Percentiles rank a stretch among this genome's conserved stretches.
Evolutionary conservation across 2,797 vertebrate genomes (phyloP).

Genomic region (Hydrolagus colliei): DNA sequence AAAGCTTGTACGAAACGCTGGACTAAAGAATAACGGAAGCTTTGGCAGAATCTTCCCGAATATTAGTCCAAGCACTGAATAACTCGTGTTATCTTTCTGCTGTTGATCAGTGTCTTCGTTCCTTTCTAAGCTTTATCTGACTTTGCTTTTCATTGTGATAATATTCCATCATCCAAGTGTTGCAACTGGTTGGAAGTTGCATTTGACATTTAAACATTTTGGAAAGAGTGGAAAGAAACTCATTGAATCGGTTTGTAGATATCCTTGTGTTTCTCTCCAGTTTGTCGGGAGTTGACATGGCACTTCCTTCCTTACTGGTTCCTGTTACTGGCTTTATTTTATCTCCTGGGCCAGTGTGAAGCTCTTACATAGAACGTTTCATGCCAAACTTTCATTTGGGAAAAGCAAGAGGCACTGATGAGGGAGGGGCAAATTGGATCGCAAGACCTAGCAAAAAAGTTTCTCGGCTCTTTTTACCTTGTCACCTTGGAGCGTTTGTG

Average conservation of each 20-base stretch:
- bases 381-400: neutral
- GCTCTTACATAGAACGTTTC: neutral
- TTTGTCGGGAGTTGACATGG: conserved; percentile 5
- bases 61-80: conserved; percentile 52
- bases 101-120: conserved; percentile 74
- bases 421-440: neutral
- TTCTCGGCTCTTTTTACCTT: conserved; percentile 39
- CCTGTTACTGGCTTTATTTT: conserved; percentile 34
- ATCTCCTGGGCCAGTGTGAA: conserved; percentile 39
- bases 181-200: conserved; percentile 42
- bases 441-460: neutral
- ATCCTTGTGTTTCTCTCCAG: conserved; percentile 43
- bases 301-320: neutral
- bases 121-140: conserved; percentile 40
- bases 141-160: conserved; percentile 47
- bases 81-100: conserved; percentile 50
- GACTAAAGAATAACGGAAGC: conserved; percentile 43
- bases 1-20: conserved; percentile 5
- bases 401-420: neutral
- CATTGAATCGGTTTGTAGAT: conserved; percentile 43
- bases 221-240: conserved; percentile 39
- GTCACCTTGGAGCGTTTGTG: conserved; percentile 36
- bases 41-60: conserved; percentile 46
- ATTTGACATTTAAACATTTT: conserved; percentile 38
- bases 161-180: conserved; percentile 53